Evolutionary conservation across 1,140 invertebrate genomes (phyloP).

Genomic region (Drosophila neocordata): DNA sequence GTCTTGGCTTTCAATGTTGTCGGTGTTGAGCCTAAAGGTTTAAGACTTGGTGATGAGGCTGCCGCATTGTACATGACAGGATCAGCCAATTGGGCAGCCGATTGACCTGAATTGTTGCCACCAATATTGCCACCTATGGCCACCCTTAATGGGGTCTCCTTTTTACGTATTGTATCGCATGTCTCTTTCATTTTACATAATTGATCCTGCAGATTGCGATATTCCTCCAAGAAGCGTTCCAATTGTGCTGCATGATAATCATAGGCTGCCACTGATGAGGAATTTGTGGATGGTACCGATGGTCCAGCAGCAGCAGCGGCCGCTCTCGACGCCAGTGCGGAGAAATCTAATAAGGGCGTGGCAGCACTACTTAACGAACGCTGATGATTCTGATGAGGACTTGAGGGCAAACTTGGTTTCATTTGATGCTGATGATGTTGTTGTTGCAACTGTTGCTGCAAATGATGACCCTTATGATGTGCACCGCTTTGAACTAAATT

Average conservation of each 20-base stretch:
- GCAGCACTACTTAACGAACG: slow-evolving; percentile 76
- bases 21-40: slow-evolving; percentile 82
- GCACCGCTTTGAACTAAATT: slow-evolving; percentile 76
- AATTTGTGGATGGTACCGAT: slow-evolving; percentile 59
- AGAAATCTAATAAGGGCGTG: slow-evolving; percentile 78
- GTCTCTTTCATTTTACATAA: slow-evolving; percentile 90
- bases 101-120: slow-evolving; percentile 43
- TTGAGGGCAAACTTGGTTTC: slow-evolving; percentile 72
- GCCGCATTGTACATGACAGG: slow-evolving; percentile 81
- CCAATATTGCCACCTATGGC: slow-evolving; percentile 73
- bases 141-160: slow-evolving; percentile 82
- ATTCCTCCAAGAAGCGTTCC: slow-evolving; percentile 90
- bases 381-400: slow-evolving; percentile 73
- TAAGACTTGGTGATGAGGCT: slow-evolving; percentile 79
- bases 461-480: slow-evolving; percentile 54
- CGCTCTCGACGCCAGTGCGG: slow-evolving; percentile 57
- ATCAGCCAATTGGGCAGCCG: slow-evolving; percentile 76
- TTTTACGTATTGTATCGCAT: slow-evolving; percentile 86
- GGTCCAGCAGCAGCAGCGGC: slow-evolving; percentile 39
- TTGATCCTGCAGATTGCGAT: slow-evolving; percentile 89
- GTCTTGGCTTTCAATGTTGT: slow-evolving; percentile 85
- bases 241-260: slow-evolving; percentile 90
- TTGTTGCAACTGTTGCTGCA: slow-evolving; percentile 30
- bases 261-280: slow-evolving; percentile 84
- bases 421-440: neutral